Percentiles rank a stretch among this genome's conserved stretches.
Evolutionary conservation across 1,140 invertebrate species (phyloP).

Genomic region (Drosophila watanabei): DNA sequence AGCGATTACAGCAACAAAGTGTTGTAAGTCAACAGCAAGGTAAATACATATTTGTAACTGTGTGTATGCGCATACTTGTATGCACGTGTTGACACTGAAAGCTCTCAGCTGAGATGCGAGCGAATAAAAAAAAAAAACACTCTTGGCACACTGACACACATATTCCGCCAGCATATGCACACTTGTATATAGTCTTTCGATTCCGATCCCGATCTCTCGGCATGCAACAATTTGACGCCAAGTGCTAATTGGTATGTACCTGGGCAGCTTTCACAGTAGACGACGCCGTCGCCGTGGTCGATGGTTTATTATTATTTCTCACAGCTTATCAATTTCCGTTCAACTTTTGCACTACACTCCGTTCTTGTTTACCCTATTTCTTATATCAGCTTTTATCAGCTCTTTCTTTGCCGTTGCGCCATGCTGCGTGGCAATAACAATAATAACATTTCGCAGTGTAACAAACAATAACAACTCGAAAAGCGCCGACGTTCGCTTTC

Average conservation of each 20-base stretch:
- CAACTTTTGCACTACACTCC: conserved; percentile 55
- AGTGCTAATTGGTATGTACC: conserved; percentile 43
- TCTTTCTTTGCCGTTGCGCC: conserved; percentile 22
- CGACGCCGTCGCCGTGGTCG: background rate
- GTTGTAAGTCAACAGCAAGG: conserved; percentile 54
- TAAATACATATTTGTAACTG: conserved; percentile 34
- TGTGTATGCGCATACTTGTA: conserved; percentile 9
- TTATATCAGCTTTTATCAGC: conserved; percentile 43
- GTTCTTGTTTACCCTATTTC: conserved; percentile 34
- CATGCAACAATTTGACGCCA: conserved; percentile 30
- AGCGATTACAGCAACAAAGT: conserved; percentile 57
- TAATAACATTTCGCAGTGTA: conserved; percentile 44
- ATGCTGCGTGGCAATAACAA: conserved; percentile 22
- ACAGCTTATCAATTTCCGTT: conserved; percentile 65
- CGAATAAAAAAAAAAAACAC: conserved; percentile 19
- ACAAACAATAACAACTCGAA: conserved; percentile 33
- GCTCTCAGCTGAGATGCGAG: conserved; percentile 27
- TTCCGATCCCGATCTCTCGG: conserved; percentile 23
- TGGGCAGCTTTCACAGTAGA: conserved; percentile 53
- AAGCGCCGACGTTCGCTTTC: conserved; percentile 6
- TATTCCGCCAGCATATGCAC: conserved; percentile 9
- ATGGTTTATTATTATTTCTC: conserved; percentile 19
- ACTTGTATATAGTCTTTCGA: conserved; percentile 7
- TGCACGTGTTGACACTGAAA: conserved; percentile 53
- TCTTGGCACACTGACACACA: conserved; percentile 76